Percentiles rank a stretch among this genome's conserved stretches.
Conservation (phyloP, 2,797 vertebrate species). For the Coccyzus lansbergi region DNA sequence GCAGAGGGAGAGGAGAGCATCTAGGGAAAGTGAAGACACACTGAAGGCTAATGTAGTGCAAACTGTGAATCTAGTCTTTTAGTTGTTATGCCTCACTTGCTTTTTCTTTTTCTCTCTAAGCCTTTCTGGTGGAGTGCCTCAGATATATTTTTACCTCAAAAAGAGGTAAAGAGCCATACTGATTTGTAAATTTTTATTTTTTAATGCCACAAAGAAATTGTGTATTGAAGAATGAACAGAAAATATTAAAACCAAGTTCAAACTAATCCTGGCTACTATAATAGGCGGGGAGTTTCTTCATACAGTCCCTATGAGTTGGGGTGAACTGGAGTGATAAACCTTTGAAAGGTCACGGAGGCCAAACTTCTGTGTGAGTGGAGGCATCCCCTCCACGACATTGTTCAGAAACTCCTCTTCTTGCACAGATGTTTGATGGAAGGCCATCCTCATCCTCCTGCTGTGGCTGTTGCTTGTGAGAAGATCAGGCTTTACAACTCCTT, state of each 20-base stretch:
- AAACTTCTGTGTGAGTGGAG: not conserved
- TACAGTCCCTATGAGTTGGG: not conserved
- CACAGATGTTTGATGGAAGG: not conserved
- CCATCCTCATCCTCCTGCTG: not conserved
- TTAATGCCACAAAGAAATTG: not conserved
- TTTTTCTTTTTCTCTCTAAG: not conserved
- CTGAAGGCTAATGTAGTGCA: not conserved
- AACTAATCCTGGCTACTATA: not conserved
- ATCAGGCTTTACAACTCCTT: not conserved
- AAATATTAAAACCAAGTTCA: not conserved
- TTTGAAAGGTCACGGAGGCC: not conserved
- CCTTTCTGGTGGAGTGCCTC: not conserved
- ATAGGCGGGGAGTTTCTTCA: not conserved
- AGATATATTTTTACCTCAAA: not conserved
- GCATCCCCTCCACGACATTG: not conserved
- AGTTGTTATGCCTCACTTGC: not conserved
- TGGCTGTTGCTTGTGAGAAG: not conserved
- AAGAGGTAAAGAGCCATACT: not conserved
- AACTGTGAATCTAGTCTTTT: not conserved
- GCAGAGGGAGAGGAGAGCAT: not conserved
- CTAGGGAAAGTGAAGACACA: not conserved
- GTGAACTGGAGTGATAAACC: not conserved
- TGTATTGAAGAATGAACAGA: not conserved
- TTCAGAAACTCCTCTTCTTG: not conserved
- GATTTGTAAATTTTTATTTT: not conserved